Conservation (phyloP, 2,888 invertebrate genomes). For the Drosophila mulleri region DNA sequence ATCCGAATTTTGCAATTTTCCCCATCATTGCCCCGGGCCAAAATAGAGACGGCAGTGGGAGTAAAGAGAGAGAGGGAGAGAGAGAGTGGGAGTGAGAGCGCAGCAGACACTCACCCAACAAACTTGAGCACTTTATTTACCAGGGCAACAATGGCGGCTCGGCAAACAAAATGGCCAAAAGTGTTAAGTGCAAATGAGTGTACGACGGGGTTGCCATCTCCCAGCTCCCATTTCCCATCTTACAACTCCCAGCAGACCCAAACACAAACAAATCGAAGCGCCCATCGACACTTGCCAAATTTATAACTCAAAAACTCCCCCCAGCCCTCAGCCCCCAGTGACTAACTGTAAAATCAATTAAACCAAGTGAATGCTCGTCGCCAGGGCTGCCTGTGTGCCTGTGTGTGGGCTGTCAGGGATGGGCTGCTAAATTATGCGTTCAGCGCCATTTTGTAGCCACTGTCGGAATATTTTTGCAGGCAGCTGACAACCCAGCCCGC, state of each 20-base stretch:
- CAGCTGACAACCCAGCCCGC: slow-evolving; percentile 12
- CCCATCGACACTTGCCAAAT: slow-evolving; percentile 68
- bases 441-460: slow-evolving; percentile 66
- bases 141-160: slow-evolving; percentile 61
- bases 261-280: slow-evolving; percentile 53
- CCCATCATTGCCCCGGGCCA: slow-evolving; percentile 56
- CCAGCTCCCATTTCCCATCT: background rate
- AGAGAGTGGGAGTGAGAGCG: background rate
- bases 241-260: slow-evolving; percentile 22
- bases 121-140: slow-evolving; percentile 57
- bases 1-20: slow-evolving; percentile 74
- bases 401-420: slow-evolving; percentile 28
- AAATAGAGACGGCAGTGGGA: background rate
- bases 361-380: slow-evolving; percentile 59
- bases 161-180: slow-evolving; percentile 75
- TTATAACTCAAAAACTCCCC: slow-evolving; percentile 56
- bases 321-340: slow-evolving; percentile 9
- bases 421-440: slow-evolving; percentile 73
- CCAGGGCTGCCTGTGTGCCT: background rate
- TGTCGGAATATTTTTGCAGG: slow-evolving; percentile 24
- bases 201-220: slow-evolving; percentile 30
- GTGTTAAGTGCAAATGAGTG: slow-evolving; percentile 80
- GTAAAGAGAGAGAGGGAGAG: background rate
- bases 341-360: slow-evolving; percentile 72
- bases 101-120: background rate